Conservation (phyloP, 2,113 vertebrate genomes). For the Monopterus albus region DNA sequence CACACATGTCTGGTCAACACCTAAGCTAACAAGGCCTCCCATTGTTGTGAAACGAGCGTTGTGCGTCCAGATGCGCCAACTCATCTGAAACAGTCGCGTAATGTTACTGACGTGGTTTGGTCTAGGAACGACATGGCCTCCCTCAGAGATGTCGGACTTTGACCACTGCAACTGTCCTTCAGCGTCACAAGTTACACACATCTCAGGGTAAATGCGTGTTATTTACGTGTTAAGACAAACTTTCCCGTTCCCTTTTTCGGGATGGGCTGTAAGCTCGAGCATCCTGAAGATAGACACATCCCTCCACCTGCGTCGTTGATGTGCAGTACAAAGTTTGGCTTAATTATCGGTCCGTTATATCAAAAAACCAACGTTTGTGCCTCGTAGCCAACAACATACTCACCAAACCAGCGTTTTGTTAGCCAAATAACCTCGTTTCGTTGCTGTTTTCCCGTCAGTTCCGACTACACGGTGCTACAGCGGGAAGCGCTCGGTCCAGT, state of each 20-base stretch:
- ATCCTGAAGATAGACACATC: conserved; percentile 17
- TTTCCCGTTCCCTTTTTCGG: conserved; percentile 3
- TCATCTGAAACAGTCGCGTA: no score
- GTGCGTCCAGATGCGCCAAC: no score
- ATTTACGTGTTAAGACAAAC: background rate
- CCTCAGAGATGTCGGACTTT: conserved; percentile 33
- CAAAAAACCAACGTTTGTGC: background rate
- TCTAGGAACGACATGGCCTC: background rate
- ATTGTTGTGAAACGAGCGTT: no score
- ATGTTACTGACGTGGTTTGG: no score
- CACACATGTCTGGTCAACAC: no score
- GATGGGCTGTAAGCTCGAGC: conserved; percentile 13
- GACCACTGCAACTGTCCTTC: background rate
- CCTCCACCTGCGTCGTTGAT: conserved; percentile 45
- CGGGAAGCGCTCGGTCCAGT: conserved; percentile 29
- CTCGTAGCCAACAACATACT: background rate
- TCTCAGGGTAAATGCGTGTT: background rate
- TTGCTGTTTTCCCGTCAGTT: background rate
- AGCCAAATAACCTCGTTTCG: background rate
- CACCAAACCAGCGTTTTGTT: conserved; percentile 3
- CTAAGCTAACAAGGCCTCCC: background rate
- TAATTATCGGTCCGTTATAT: background rate
- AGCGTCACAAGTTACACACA: background rate
- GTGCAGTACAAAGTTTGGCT: conserved; percentile 47
- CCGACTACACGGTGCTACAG: background rate